Evolutionary conservation across 2,888 invertebrate species (phyloP).

Genomic region (Ctena decussata): DNA sequence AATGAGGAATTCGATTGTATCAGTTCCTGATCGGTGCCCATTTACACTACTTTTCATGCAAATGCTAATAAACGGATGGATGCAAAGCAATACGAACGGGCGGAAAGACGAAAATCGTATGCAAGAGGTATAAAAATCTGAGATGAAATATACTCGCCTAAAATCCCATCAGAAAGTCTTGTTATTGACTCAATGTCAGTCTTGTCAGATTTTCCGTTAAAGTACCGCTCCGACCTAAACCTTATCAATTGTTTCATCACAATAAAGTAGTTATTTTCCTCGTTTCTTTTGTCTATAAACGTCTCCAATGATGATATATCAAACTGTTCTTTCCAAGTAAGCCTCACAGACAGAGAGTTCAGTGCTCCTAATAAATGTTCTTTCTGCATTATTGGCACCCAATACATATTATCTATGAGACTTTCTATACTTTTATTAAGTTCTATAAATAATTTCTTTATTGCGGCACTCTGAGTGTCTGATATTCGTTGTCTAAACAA

Average conservation of each 20-base stretch:
- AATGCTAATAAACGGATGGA: too few relatives aligned
- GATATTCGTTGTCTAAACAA: slow-evolving; percentile 36
- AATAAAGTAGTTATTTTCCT: slow-evolving; percentile 35
- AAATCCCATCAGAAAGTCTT: not conserved
- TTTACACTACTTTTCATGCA: too few relatives aligned
- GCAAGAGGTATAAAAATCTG: too few relatives aligned
- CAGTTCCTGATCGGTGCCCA: too few relatives aligned
- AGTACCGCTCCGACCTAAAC: slow-evolving; percentile 25
- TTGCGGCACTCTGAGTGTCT: slow-evolving; percentile 19
- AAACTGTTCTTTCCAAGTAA: not conserved
- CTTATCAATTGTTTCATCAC: slow-evolving; percentile 40
- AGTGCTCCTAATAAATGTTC: slow-evolving; percentile 47
- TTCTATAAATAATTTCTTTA: slow-evolving; percentile 44
- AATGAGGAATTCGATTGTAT: too few relatives aligned
- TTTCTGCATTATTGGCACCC: slow-evolving; percentile 60
- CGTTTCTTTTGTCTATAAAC: slow-evolving; percentile 12
- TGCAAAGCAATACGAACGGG: too few relatives aligned
- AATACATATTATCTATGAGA: slow-evolving; percentile 56
- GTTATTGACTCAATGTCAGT: not conserved
- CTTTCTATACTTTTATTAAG: slow-evolving; percentile 46
- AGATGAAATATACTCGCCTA: not conserved
- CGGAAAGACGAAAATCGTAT: too few relatives aligned
- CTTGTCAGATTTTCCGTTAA: slow-evolving; percentile 17
- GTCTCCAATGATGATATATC: not conserved
- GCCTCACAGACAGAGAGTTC: slow-evolving; percentile 28